Percentiles rank a stretch among this genome's conserved stretches.
Conservation (phyloP, 37 sponge, comb jelly and placozoan genomes). For the Crambe crambe region DNA sequence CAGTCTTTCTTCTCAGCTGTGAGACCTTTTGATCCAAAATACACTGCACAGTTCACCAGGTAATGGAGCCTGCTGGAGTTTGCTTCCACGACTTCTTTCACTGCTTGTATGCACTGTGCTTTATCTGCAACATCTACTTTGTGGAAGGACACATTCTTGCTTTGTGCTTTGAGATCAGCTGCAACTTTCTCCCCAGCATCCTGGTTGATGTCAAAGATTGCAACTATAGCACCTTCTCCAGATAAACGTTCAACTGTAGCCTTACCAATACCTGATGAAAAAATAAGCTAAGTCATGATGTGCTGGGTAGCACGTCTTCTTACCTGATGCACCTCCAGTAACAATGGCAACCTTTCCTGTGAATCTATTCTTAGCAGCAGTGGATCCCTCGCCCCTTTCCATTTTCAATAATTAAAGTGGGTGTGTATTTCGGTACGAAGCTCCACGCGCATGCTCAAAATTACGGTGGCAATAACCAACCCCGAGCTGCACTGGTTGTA, state of each 20-base stretch:
- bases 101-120: slow-evolving; percentile 57
- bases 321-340: slow-evolving; percentile 73
- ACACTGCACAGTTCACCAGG: slow-evolving; percentile 81
- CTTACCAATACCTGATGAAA: slow-evolving; percentile 83
- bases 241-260: slow-evolving; percentile 72
- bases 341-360: slow-evolving; percentile 52
- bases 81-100: slow-evolving; percentile 40
- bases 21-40: slow-evolving; percentile 80
- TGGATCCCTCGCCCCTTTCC: too few species aligned
- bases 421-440: too few species aligned
- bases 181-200: slow-evolving; percentile 43
- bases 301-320: too few species aligned
- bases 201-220: slow-evolving; percentile 81
- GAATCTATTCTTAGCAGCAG: slow-evolving; percentile 46
- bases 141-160: slow-evolving; percentile 22
- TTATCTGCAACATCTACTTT: slow-evolving; percentile 79
- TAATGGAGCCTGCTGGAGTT: slow-evolving; percentile 47
- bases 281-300: too few species aligned
- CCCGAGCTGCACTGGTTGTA: too few species aligned
- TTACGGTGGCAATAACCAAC: too few species aligned
- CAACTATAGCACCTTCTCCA: slow-evolving; percentile 79
- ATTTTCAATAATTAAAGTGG: too few species aligned
- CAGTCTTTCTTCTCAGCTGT: slow-evolving; percentile 78
- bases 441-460: too few species aligned
- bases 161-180: slow-evolving; percentile 14